Evolutionary conservation across 2,113 vertebrate genomes (phyloP).

Genomic region (Myotis yumanensis): DNA sequence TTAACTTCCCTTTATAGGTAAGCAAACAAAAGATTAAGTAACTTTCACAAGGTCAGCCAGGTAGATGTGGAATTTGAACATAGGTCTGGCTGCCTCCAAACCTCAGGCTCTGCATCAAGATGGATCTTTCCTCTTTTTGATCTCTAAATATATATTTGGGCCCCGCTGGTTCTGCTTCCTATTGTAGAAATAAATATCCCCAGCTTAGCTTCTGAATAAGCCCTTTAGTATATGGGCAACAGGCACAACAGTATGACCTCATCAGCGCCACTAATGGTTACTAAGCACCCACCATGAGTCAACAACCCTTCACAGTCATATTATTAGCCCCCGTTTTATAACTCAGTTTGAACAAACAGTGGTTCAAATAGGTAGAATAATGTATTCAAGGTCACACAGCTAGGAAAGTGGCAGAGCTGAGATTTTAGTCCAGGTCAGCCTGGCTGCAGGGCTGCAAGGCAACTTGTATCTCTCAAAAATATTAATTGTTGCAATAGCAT

Average conservation of each 20-base stretch:
- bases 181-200: slow-evolving; percentile 36
- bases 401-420: background rate
- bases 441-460: background rate
- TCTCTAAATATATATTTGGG: background rate
- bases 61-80: slow-evolving; percentile 39
- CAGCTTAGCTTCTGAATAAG: slow-evolving; percentile 48
- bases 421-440: background rate
- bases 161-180: slow-evolving; percentile 36
- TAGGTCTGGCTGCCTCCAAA: background rate
- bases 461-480: slow-evolving; percentile 28
- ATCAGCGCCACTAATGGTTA: slow-evolving; percentile 2
- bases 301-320: slow-evolving; percentile 10
- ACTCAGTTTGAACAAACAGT: slow-evolving; percentile 33
- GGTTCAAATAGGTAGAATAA: slow-evolving; percentile 56
- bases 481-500: background rate
- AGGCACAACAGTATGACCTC: slow-evolving; percentile 10
- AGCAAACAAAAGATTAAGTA: slow-evolving; percentile 55
- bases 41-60: slow-evolving; percentile 50
- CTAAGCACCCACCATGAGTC: slow-evolving; percentile 11
- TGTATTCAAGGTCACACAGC: slow-evolving; percentile 25
- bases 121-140: background rate
- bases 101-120: slow-evolving; percentile 11
- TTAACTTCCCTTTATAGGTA: slow-evolving; percentile 60
- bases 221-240: background rate
- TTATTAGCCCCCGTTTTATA: slow-evolving; percentile 21